A percentile compares a stretch with the other conserved stretches of the same genome.
phyloP scores from a whole-genome alignment of 2,888 invertebrate species.

The Pachydiplax longipennis region DNA sequence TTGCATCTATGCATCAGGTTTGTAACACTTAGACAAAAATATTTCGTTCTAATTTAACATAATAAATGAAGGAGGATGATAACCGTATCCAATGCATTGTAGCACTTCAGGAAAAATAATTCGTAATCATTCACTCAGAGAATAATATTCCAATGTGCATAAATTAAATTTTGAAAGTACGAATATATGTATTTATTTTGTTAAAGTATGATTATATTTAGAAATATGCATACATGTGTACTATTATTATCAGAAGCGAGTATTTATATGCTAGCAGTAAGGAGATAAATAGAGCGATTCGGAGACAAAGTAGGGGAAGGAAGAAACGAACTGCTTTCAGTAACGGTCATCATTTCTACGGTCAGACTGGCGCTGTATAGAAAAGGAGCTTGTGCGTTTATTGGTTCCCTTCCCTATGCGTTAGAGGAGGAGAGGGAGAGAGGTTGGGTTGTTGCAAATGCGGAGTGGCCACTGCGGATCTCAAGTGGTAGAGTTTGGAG shows the following conservation, averaged over 20 bases:
- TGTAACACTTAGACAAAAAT: no score
- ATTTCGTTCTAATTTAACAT: no score
- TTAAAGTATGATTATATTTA: no score
- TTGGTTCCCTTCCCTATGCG: slow-evolving; percentile 13
- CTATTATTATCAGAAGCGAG: neutral
- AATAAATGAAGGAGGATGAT: no score
- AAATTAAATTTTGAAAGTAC: no score
- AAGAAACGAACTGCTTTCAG: neutral
- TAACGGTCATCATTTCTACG: slow-evolving; percentile 19
- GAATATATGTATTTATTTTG: no score
- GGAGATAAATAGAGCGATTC: neutral
- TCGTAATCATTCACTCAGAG: no score
- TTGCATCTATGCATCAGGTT: no score
- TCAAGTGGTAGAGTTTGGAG: slow-evolving; percentile 35
- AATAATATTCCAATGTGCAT: no score
- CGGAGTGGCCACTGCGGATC: slow-evolving; percentile 39
- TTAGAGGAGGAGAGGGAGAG: neutral
- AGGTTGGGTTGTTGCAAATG: slow-evolving; percentile 40
- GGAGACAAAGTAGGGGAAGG: neutral
- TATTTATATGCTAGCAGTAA: no score
- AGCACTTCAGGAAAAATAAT: no score
- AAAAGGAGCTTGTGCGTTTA: slow-evolving; percentile 18
- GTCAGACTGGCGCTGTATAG: slow-evolving; percentile 16
- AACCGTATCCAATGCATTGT: no score
- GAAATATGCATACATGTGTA: neutral